These are phyloP conservation scores for Apomyelois bistriatella DNA, from an alignment of 2,888 invertebrate species.

Conservation along the genomic window DNA sequence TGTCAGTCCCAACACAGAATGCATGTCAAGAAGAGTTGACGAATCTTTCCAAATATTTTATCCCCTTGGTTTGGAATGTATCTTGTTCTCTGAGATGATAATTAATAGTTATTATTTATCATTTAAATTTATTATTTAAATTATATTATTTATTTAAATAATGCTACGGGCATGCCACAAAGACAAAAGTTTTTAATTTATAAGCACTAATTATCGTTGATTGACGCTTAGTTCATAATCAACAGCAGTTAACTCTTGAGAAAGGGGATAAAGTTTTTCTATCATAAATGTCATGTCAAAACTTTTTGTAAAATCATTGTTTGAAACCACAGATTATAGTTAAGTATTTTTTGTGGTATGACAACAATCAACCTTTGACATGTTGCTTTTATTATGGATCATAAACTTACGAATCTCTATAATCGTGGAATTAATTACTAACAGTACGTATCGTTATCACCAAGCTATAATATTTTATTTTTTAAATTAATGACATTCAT, in stretches of 20 bases:
- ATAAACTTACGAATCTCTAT: background rate
- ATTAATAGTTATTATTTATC: no score
- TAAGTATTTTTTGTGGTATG: background rate
- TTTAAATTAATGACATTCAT: no score
- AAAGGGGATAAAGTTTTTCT: conserved; percentile 22
- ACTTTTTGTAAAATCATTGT: conserved; percentile 11
- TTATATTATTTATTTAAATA: no score
- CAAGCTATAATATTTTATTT: no score
- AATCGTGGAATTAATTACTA: background rate
- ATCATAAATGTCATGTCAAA: conserved; percentile 12
- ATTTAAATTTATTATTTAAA: no score
- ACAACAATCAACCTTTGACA: background rate
- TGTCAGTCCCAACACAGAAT: no score
- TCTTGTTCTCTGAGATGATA: no score
- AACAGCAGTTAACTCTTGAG: conserved; percentile 14
- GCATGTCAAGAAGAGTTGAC: no score
- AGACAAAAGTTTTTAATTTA: background rate
- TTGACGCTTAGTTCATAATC: conserved; percentile 4
- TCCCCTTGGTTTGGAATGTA: no score
- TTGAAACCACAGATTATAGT: conserved; percentile 10
- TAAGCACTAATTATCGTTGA: background rate
- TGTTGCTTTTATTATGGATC: background rate
- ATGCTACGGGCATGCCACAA: no score
- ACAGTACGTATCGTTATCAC: background rate
- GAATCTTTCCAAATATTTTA: no score